Evolutionary conservation across 1,140 invertebrate species (phyloP).

Genomic region (Ostrea edulis): DNA sequence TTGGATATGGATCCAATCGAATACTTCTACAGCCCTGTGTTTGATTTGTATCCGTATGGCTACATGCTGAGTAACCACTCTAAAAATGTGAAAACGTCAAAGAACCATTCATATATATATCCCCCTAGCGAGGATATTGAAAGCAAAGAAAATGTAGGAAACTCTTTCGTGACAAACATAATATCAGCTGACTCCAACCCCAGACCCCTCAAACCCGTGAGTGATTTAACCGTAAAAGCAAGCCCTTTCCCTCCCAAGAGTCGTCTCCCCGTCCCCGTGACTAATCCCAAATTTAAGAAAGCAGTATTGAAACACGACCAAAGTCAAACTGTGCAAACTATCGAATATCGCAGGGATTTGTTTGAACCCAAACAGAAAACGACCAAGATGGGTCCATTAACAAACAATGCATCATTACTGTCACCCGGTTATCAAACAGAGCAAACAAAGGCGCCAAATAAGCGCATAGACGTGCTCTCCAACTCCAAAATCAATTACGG

Average conservation of each 20-base stretch:
- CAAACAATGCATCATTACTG: conserved; percentile 27
- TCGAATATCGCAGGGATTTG: conserved; percentile 34
- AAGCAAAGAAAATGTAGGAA: neutral
- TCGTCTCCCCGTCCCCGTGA: neutral
- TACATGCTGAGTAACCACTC: neutral
- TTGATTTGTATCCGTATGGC: conserved; percentile 20
- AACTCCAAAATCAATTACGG: conserved; percentile 18
- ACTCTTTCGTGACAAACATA: neutral
- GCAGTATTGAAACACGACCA: neutral
- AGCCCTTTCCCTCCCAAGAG: neutral
- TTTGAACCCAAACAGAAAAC: conserved; percentile 28
- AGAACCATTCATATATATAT: neutral
- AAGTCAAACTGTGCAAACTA: conserved; percentile 5
- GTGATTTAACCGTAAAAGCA: neutral
- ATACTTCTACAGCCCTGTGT: conserved; percentile 24
- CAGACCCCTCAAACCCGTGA: neutral
- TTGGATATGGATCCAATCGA: conserved; percentile 13
- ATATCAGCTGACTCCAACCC: neutral
- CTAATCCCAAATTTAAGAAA: neutral
- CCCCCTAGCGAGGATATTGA: neutral
- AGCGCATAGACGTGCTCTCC: neutral
- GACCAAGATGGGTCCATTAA: neutral
- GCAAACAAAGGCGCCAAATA: conserved; percentile 23
- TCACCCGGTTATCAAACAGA: conserved; percentile 12
- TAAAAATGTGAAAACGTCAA: neutral